Evolutionary conservation across 2,797 vertebrate genomes (phyloP).

Genomic region (Rhinogobio ventralis): DNA sequence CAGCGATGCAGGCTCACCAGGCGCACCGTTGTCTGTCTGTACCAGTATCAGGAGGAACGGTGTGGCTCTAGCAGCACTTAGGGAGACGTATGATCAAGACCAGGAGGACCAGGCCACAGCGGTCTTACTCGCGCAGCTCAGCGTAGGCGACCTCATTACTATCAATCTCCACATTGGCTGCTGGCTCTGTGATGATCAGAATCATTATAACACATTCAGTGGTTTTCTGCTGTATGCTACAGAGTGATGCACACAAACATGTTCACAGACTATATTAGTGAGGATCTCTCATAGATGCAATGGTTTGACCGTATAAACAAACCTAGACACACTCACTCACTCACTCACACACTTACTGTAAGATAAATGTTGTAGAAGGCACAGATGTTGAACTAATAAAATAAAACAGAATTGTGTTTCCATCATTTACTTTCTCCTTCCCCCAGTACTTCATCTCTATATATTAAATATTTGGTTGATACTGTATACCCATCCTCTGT

Average conservation of each 20-base stretch:
- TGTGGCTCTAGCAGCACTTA: constrained; percentile 40
- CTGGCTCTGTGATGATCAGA: constrained; percentile 55
- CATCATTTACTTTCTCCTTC: background rate
- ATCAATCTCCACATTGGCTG: constrained; percentile 41
- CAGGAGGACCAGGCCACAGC: constrained; percentile 57
- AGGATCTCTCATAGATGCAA: background rate
- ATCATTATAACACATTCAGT: constrained; percentile 58
- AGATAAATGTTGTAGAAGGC: background rate
- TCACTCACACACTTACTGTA: background rate
- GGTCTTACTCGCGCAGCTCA: constrained; percentile 46
- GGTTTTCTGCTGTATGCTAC: constrained; percentile 52
- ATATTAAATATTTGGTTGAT: background rate
- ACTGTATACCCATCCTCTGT: background rate
- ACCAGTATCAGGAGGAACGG: constrained; percentile 29
- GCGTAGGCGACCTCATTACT: constrained; percentile 36
- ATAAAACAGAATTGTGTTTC: background rate
- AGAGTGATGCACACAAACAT: background rate
- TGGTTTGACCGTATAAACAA: background rate
- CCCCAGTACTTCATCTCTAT: background rate
- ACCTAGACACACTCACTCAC: too few species aligned
- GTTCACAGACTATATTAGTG: background rate
- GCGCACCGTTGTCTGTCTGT: constrained; percentile 27
- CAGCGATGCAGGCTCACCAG: constrained; percentile 50
- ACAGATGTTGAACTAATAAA: background rate
- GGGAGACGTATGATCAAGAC: constrained; percentile 49